These are phyloP conservation scores for Drosophila virilis DNA, from an alignment of 1,140 invertebrate genomes.

Conservation along the genomic window DNA sequence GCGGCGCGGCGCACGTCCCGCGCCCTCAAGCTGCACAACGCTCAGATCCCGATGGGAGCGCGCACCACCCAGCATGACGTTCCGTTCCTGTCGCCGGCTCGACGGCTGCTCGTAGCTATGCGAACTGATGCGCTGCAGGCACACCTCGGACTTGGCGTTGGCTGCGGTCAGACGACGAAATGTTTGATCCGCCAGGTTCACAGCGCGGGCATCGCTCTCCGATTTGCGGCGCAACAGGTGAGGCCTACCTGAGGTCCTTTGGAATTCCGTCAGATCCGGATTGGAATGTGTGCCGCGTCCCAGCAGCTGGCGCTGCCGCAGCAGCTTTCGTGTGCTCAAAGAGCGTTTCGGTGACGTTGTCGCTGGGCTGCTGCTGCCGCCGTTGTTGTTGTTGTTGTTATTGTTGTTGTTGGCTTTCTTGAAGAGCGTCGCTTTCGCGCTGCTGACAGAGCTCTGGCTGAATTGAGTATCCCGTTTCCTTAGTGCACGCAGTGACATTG, in stretches of 20 bases:
- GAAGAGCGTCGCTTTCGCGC: slow-evolving; percentile 41
- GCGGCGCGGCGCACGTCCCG: slow-evolving; percentile 43
- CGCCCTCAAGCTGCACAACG: slow-evolving; percentile 45
- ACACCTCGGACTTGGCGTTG: slow-evolving; percentile 81
- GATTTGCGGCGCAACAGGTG: slow-evolving; percentile 77
- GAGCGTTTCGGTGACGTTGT: slow-evolving; percentile 44
- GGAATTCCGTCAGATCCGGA: slow-evolving; percentile 57
- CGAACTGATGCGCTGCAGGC: slow-evolving; percentile 74
- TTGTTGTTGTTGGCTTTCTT: slow-evolving; percentile 63
- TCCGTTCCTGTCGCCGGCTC: background rate
- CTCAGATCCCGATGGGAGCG: slow-evolving; percentile 73
- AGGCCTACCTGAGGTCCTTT: slow-evolving; percentile 9
- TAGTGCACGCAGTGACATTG: slow-evolving; percentile 82
- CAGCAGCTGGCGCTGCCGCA: slow-evolving; percentile 45
- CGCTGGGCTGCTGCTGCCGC: slow-evolving; percentile 15
- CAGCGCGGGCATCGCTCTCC: slow-evolving; percentile 62
- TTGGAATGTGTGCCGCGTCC: slow-evolving; percentile 63
- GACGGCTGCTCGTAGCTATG: slow-evolving; percentile 65
- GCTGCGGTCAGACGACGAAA: slow-evolving; percentile 32
- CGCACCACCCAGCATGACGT: slow-evolving; percentile 57
- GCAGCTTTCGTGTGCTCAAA: slow-evolving; percentile 19
- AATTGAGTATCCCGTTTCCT: slow-evolving; percentile 71
- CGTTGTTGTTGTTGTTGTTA: slow-evolving; percentile 34
- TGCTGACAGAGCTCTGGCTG: slow-evolving; percentile 32
- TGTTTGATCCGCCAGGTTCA: slow-evolving; percentile 32